phyloP scores from a whole-genome alignment of 1,140 invertebrate species.

The Rhizoglyphus robini region DNA sequence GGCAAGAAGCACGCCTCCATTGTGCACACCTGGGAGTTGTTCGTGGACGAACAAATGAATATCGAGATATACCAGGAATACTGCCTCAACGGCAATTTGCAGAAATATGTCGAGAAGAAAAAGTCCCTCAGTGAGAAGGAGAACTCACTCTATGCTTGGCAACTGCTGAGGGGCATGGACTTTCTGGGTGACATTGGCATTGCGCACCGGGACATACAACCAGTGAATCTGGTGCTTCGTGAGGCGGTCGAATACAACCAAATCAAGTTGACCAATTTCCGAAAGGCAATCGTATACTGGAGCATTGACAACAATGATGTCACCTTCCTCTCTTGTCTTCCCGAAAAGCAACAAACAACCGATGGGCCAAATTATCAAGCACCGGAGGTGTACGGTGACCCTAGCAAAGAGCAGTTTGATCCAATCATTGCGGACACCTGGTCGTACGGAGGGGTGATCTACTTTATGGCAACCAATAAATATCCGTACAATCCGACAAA shows the following conservation, averaged over 20 bases:
- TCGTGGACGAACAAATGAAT: not conserved
- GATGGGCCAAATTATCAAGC: conserved; percentile 1
- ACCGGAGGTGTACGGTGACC: too few relatives aligned
- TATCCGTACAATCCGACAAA: conserved; percentile 2
- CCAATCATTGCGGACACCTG: conserved; percentile 1
- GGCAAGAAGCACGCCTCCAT: too few relatives aligned
- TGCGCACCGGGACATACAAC: too few relatives aligned
- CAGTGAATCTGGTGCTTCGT: too few relatives aligned
- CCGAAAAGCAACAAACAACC: not conserved
- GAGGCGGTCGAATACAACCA: too few relatives aligned
- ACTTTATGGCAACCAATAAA: not conserved
- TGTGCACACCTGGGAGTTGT: too few relatives aligned
- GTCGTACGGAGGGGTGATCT: not conserved
- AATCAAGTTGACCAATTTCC: conserved; percentile 1
- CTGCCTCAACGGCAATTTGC: not conserved
- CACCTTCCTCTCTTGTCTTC: not conserved
- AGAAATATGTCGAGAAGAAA: not conserved
- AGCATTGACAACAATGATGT: not conserved
- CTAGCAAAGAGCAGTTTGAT: too few relatives aligned
- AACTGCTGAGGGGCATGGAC: not conserved
- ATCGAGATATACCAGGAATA: conserved; percentile 8
- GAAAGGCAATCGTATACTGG: not conserved
- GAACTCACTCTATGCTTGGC: not conserved
- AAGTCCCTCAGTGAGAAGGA: not conserved
- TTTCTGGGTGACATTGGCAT: too few relatives aligned